Evolutionary conservation across 2,888 invertebrate genomes (phyloP).

Genomic region (Philaethria dido): DNA sequence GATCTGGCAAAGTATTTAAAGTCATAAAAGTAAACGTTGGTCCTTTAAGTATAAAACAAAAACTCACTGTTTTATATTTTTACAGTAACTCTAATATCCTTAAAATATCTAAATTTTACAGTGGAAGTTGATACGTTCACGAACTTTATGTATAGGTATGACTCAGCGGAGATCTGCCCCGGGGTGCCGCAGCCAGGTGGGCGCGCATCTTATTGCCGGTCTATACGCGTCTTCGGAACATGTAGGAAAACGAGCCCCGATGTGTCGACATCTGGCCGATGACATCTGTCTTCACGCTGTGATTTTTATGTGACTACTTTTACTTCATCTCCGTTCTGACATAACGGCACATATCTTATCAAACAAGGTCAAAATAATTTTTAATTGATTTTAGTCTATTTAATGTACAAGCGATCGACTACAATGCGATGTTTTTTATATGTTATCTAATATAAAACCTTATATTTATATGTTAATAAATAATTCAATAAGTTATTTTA

Average conservation of each 20-base stretch:
- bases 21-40: constrained; percentile 24
- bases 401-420: no score
- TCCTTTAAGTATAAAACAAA: constrained; percentile 26
- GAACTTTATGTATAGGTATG: constrained; percentile 49
- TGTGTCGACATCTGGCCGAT: constrained; percentile 34
- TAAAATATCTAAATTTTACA: constrained; percentile 28
- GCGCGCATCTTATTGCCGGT: constrained; percentile 59
- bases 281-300: constrained; percentile 67
- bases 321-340: constrained; percentile 56
- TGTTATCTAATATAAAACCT: constrained; percentile 55
- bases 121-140: constrained; percentile 26
- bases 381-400: constrained; percentile 62
- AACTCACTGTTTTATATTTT: neutral
- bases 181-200: constrained; percentile 63
- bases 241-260: constrained; percentile 30
- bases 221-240: constrained; percentile 33
- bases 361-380: constrained; percentile 62
- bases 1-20: constrained; percentile 53
- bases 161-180: constrained; percentile 51
- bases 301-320: constrained; percentile 66
- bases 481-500: constrained; percentile 70
- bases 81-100: neutral
- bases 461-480: constrained; percentile 62
- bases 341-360: constrained; percentile 62
- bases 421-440: no score